A percentile compares a stretch with the other conserved stretches of the same genome.
phyloP scores from a whole-genome alignment of 2,888 invertebrate genomes.

The Pyralis farinalis region DNA sequence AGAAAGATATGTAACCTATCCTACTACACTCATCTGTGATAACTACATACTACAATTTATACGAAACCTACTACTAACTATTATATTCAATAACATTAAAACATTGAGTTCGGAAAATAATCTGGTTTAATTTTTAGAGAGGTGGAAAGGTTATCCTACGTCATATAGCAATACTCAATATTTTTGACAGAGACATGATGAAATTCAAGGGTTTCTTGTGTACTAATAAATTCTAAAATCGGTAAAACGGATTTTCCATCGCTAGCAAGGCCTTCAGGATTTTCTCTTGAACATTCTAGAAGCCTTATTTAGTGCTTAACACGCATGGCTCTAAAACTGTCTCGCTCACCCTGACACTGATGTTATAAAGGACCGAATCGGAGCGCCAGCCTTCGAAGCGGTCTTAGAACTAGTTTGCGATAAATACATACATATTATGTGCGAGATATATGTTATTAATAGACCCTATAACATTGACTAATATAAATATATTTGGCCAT shows the following conservation, averaged over 20 bases:
- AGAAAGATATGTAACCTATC: too few relatives aligned
- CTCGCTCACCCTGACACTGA: constrained; percentile 73
- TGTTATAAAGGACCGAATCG: constrained; percentile 56
- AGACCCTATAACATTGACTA: neutral
- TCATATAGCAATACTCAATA: too few relatives aligned
- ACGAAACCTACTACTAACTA: too few relatives aligned
- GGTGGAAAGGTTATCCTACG: too few relatives aligned
- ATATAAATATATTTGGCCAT: neutral
- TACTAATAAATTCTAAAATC: too few relatives aligned
- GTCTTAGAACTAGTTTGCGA: neutral
- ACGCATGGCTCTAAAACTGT: constrained; percentile 39
- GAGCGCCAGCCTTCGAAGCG: constrained; percentile 39
- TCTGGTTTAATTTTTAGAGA: too few relatives aligned
- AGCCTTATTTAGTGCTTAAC: constrained; percentile 23
- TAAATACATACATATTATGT: neutral
- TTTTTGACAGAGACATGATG: too few relatives aligned
- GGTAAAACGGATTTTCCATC: constrained; percentile 18
- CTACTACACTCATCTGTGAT: too few relatives aligned
- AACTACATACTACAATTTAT: too few relatives aligned
- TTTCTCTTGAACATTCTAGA: constrained; percentile 41
- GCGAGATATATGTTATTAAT: constrained; percentile 5
- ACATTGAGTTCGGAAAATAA: too few relatives aligned
- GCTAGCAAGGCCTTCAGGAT: constrained; percentile 21
- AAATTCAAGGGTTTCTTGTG: too few relatives aligned
- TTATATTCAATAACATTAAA: too few relatives aligned